These are phyloP conservation scores for Drosophila eugracilis DNA, from an alignment of 1,140 invertebrate species.

Conservation along the genomic window DNA sequence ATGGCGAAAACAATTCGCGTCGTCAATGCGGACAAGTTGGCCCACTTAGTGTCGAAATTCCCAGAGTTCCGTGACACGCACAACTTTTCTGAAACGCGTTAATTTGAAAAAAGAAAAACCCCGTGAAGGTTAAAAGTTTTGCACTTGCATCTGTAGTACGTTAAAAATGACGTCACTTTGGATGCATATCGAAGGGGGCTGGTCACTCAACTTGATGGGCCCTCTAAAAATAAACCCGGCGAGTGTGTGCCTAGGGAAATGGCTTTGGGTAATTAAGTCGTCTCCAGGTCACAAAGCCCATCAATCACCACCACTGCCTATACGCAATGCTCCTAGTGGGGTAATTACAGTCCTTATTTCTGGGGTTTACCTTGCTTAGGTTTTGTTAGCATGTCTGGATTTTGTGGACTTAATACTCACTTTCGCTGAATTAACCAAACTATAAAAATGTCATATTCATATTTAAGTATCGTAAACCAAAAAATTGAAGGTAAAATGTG, in stretches of 20 bases:
- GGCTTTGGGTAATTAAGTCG: conserved; percentile 53
- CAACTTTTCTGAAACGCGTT: conserved; percentile 11
- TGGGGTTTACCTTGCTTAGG: conserved; percentile 15
- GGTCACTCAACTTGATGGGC: conserved; percentile 31
- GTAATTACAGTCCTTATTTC: conserved; percentile 27
- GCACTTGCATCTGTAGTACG: conserved; percentile 22
- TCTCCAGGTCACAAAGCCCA: conserved; percentile 45
- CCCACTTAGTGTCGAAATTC: conserved; percentile 58
- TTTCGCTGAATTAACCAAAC: not conserved
- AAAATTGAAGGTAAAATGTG: too few relatives aligned
- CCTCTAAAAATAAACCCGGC: conserved; percentile 53
- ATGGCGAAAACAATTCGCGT: conserved; percentile 45
- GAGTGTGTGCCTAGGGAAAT: conserved; percentile 9
- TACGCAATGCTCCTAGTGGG: conserved; percentile 18
- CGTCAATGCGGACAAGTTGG: conserved; percentile 67
- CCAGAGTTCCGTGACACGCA: conserved; percentile 59
- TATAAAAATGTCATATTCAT: too few relatives aligned
- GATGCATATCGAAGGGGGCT: conserved; percentile 4
- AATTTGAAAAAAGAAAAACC: conserved; percentile 2
- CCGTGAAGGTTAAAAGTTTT: conserved; percentile 61
- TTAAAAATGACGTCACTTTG: conserved; percentile 45
- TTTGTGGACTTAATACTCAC: not conserved
- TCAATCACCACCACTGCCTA: conserved; percentile 61
- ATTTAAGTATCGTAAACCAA: too few relatives aligned
- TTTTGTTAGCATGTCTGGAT: conserved; percentile 4